Percentiles rank a stretch among this genome's conserved stretches.
Evolutionary conservation across 2,797 vertebrate species (phyloP).

Genomic region (Tympanoctomys barrerae): DNA sequence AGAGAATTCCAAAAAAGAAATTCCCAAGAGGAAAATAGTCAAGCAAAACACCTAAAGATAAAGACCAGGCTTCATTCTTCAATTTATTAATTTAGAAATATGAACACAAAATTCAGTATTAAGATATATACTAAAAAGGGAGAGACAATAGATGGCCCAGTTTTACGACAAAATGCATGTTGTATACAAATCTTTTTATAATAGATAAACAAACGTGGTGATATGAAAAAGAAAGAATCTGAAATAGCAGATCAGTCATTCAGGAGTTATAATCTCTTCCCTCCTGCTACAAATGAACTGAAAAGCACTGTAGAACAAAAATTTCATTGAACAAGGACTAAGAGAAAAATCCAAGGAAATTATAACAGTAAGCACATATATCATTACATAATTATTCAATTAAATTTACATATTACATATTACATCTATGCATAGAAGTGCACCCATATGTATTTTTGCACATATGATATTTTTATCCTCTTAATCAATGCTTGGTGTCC

Average conservation of each 20-base stretch:
- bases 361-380: neutral
- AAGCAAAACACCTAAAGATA: neutral
- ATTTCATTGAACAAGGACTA: neutral
- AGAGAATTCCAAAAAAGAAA: neutral
- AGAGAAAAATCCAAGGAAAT: neutral
- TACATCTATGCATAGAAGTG: neutral
- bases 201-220: neutral
- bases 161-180: neutral
- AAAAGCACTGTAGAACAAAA: neutral
- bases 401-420: neutral
- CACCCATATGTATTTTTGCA: too few relatives aligned
- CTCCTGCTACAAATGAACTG: neutral
- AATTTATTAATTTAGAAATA: neutral
- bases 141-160: neutral
- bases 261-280: neutral
- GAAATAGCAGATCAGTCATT: too few relatives aligned
- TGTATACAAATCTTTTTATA: neutral
- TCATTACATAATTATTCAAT: too few relatives aligned
- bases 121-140: neutral
- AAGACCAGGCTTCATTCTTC: neutral
- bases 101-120: neutral
- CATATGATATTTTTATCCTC: neutral
- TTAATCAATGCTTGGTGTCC: neutral
- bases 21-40: neutral
- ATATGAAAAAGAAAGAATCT: neutral